Conservation (phyloP, 2,797 vertebrate species). For the Scleropages formosus region DNA sequence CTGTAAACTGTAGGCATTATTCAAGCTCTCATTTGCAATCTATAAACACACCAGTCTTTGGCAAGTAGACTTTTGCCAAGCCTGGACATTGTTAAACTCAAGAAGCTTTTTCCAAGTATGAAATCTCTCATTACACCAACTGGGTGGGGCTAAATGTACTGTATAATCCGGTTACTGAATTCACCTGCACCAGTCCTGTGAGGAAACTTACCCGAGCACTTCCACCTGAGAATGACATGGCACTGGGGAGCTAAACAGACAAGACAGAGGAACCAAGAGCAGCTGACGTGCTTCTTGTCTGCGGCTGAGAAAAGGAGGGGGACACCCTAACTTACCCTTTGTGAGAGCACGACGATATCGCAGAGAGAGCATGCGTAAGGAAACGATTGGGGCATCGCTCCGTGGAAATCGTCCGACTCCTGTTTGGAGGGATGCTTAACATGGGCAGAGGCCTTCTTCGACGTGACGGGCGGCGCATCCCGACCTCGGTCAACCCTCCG, state of each 20-base stretch:
- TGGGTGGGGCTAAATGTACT: too few relatives aligned
- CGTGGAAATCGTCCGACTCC: slow-evolving; percentile 67
- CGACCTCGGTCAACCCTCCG: slow-evolving; percentile 7
- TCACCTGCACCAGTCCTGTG: slow-evolving; percentile 11
- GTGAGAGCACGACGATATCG: slow-evolving; percentile 64
- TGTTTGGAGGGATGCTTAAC: slow-evolving; percentile 44
- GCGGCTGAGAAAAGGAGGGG: slow-evolving; percentile 4
- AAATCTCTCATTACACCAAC: too few relatives aligned
- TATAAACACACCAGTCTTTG: too few relatives aligned
- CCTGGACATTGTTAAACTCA: too few relatives aligned
- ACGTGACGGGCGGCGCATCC: background rate
- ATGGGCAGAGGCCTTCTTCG: slow-evolving; percentile 3
- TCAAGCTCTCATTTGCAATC: background rate
- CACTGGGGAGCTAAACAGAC: background rate
- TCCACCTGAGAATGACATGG: background rate
- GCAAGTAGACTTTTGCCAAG: too few relatives aligned
- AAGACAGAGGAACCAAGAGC: slow-evolving; percentile 11
- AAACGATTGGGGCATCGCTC: slow-evolving; percentile 51
- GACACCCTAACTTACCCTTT: slow-evolving; percentile 56
- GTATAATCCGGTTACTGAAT: too few relatives aligned
- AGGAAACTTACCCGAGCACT: slow-evolving; percentile 9
- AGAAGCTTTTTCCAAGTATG: background rate
- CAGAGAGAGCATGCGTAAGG: slow-evolving; percentile 71
- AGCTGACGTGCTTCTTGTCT: slow-evolving; percentile 7
- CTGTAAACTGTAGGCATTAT: background rate